Evolutionary conservation across 2,113 vertebrate genomes (phyloP).

Genomic region (Embiotoca jacksoni): DNA sequence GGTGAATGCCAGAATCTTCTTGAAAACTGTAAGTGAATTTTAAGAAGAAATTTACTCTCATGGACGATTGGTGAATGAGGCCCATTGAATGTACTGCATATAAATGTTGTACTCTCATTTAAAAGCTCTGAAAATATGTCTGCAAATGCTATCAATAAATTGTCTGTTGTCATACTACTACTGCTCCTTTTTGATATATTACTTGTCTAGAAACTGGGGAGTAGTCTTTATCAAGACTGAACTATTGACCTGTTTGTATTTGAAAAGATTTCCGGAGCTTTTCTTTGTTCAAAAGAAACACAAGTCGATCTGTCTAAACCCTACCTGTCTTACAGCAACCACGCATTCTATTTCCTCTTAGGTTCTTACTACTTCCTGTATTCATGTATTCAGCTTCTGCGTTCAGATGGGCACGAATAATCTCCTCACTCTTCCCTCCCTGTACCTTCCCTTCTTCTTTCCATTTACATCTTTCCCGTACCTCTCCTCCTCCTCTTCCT

Average conservation of each 20-base stretch:
- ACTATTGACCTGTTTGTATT: conserved; percentile 22
- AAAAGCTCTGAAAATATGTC: no score
- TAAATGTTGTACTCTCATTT: no score
- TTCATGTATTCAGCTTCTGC: conserved; percentile 66
- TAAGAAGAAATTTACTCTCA: no score
- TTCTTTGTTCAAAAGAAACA: conserved; percentile 31
- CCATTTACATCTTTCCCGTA: conserved; percentile 58
- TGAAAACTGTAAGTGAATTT: no score
- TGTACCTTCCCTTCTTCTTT: conserved; percentile 29
- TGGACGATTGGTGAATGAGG: no score
- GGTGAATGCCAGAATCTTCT: no score
- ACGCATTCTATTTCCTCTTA: conserved; percentile 44
- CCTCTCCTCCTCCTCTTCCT: conserved; percentile 21
- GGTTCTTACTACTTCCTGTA: conserved; percentile 35
- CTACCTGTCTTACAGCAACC: conserved; percentile 22
- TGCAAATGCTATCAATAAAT: not conserved
- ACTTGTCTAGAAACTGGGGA: not conserved
- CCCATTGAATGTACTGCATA: no score
- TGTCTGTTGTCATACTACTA: not conserved
- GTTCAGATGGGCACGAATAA: conserved; percentile 61
- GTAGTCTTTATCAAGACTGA: conserved; percentile 5
- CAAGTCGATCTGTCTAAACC: conserved; percentile 32
- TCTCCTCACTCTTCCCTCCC: conserved; percentile 53
- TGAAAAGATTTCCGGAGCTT: conserved; percentile 25
- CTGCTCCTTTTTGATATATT: not conserved